Evolutionary conservation across 2,113 vertebrate species (phyloP).

Genomic region (Dicentrarchus labrax): DNA sequence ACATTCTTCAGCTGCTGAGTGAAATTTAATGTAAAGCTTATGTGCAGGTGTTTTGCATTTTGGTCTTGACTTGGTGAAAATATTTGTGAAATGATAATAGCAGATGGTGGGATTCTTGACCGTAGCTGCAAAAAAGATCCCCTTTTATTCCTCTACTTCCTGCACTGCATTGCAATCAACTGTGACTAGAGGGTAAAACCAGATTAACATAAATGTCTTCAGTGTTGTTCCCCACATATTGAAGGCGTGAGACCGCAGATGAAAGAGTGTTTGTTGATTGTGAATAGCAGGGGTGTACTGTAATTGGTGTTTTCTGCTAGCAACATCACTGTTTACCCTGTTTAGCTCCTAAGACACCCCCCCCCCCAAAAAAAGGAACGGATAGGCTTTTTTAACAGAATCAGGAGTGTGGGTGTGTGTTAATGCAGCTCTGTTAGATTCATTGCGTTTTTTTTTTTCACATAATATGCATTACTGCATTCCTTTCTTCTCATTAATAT

Average conservation of each 20-base stretch:
- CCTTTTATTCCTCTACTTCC: slow-evolving; percentile 33
- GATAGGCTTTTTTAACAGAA: slow-evolving; percentile 57
- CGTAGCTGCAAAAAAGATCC: slow-evolving; percentile 47
- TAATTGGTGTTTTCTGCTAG: slow-evolving; percentile 79
- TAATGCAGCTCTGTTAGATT: slow-evolving; percentile 49
- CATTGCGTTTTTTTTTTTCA: neutral
- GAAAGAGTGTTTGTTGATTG: slow-evolving; percentile 73
- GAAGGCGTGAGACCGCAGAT: slow-evolving; percentile 57
- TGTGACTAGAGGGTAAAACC: slow-evolving; percentile 60
- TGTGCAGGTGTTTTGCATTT: slow-evolving; percentile 56
- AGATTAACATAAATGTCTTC: slow-evolving; percentile 68
- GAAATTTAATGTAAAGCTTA: slow-evolving; percentile 29
- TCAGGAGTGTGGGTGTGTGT: slow-evolving; percentile 64
- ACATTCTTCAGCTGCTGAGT: slow-evolving; percentile 33
- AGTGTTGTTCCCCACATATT: slow-evolving; percentile 46
- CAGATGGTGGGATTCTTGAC: slow-evolving; percentile 45
- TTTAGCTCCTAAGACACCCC: slow-evolving; percentile 59
- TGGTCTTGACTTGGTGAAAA: slow-evolving; percentile 32
- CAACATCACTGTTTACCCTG: slow-evolving; percentile 70
- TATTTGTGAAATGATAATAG: slow-evolving; percentile 46
- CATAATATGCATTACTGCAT: slow-evolving; percentile 35
- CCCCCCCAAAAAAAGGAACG: slow-evolving; percentile 40
- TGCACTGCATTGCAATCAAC: slow-evolving; percentile 44
- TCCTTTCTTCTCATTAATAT: neutral
- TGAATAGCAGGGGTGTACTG: slow-evolving; percentile 65